A percentile compares a stretch with the other conserved stretches of the same genome.
phyloP scores from a whole-genome alignment of 2,797 vertebrate species.

The Coilia nasus region DNA sequence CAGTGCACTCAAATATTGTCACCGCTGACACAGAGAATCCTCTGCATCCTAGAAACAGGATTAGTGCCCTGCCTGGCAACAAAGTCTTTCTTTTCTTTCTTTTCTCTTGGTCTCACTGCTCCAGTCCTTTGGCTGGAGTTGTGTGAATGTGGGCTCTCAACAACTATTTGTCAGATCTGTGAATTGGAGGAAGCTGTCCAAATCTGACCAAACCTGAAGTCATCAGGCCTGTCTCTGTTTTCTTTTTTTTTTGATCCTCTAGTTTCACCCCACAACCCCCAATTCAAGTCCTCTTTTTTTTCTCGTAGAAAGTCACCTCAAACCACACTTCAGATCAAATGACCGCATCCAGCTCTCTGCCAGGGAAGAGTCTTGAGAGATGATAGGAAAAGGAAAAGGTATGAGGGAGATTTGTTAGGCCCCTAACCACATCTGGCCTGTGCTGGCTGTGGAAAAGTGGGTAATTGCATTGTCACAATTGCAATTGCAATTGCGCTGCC shows the following conservation, averaged over 20 bases:
- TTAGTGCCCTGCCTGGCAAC: constrained; percentile 23
- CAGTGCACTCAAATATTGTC: constrained; percentile 1
- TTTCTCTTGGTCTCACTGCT: not conserved
- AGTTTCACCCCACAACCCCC: not conserved
- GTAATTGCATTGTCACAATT: constrained; percentile 33
- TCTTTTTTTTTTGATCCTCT: not conserved
- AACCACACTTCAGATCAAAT: not conserved
- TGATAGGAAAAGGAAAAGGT: not conserved
- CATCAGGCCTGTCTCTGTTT: not conserved
- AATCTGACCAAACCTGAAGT: not conserved
- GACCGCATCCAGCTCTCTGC: not conserved
- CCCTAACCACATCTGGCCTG: constrained; percentile 34
- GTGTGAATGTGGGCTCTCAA: constrained; percentile 14
- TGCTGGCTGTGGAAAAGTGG: constrained; percentile 20
- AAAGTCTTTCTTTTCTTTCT: not conserved
- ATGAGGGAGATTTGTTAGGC: constrained; percentile 24
- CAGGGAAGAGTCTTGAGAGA: not conserved
- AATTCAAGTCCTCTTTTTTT: not conserved
- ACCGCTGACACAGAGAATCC: constrained; percentile 17
- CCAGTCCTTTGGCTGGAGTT: not conserved
- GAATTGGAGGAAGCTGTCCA: not conserved
- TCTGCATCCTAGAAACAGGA: constrained; percentile 11
- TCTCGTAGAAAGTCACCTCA: not conserved
- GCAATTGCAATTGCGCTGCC: too few species aligned
- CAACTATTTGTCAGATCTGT: constrained; percentile 12